These are phyloP conservation scores for Plagiodera versicolora DNA, from an alignment of 2,888 invertebrate genomes.

Conservation along the genomic window DNA sequence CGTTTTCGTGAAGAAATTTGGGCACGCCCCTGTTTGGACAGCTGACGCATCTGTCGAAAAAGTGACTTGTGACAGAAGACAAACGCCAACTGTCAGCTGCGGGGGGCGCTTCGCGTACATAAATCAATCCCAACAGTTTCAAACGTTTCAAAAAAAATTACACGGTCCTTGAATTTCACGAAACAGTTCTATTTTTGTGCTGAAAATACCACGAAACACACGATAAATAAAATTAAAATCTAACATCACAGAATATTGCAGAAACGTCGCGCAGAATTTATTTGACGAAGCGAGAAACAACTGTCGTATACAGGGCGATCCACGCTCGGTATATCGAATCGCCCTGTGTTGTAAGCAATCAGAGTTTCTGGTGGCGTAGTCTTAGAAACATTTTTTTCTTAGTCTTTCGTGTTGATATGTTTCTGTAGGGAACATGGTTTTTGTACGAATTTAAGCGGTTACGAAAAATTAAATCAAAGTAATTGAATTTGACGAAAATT, in stretches of 20 bases:
- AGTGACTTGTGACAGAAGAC: too few relatives aligned
- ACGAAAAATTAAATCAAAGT: too few relatives aligned
- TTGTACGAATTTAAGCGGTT: neutral
- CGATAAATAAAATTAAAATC: constrained; percentile 32
- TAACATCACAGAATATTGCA: constrained; percentile 40
- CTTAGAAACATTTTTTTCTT: neutral
- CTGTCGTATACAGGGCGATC: neutral
- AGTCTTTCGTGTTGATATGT: constrained; percentile 8
- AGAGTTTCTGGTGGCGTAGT: neutral
- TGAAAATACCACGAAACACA: constrained; percentile 20
- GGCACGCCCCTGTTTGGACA: too few relatives aligned
- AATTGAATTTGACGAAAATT: too few relatives aligned
- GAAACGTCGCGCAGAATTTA: constrained; percentile 35
- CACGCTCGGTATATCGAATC: neutral
- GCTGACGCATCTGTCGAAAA: too few relatives aligned
- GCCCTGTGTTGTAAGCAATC: neutral
- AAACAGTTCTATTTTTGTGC: too few relatives aligned
- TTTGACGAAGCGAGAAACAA: neutral
- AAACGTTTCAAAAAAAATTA: too few relatives aligned
- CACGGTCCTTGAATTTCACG: too few relatives aligned
- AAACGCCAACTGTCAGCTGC: too few relatives aligned
- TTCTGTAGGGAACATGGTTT: neutral
- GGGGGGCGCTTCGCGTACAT: too few relatives aligned
- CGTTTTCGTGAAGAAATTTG: too few relatives aligned
- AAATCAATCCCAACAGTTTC: too few relatives aligned